Conservation (phyloP, 2,888 invertebrate species). For the Hirtodrosophila trivittata region DNA sequence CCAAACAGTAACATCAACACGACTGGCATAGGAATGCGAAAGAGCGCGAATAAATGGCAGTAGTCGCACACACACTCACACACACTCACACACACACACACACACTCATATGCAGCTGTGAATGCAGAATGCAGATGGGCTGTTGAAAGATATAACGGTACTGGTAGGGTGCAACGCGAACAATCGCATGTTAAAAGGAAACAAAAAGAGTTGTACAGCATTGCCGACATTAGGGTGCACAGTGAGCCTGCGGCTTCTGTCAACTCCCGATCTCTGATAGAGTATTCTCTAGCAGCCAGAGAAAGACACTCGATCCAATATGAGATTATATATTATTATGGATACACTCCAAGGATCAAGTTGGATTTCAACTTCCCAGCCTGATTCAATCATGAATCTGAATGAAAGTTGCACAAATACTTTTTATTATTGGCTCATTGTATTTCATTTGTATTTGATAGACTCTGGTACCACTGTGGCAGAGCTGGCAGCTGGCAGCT, state of each 20-base stretch:
- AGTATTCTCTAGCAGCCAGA: no score
- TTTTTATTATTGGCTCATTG: background rate
- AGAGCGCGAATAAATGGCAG: constrained; percentile 61
- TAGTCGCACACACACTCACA: constrained; percentile 22
- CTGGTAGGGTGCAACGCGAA: constrained; percentile 44
- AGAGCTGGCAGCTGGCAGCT: constrained; percentile 34
- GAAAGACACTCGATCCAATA: no score
- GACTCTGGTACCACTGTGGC: constrained; percentile 38
- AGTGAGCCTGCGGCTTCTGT: no score
- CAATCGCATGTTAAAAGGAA: constrained; percentile 61
- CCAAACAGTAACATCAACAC: constrained; percentile 19
- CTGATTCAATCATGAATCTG: no score
- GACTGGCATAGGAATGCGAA: constrained; percentile 20
- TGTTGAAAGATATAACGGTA: constrained; percentile 16
- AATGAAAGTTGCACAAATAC: no score
- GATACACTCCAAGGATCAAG: no score
- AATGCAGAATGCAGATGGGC: constrained; percentile 38
- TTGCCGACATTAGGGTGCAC: constrained; percentile 36
- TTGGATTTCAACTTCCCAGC: no score
- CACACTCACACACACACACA: constrained; percentile 30
- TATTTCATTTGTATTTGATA: background rate
- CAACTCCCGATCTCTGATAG: no score
- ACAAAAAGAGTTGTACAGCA: constrained; percentile 65
- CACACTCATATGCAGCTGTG: constrained; percentile 19
- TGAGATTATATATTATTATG: no score